Percentiles rank a stretch among this genome's conserved stretches.
Conservation (phyloP, 2,888 invertebrate genomes). For the Xylocampa areola region DNA sequence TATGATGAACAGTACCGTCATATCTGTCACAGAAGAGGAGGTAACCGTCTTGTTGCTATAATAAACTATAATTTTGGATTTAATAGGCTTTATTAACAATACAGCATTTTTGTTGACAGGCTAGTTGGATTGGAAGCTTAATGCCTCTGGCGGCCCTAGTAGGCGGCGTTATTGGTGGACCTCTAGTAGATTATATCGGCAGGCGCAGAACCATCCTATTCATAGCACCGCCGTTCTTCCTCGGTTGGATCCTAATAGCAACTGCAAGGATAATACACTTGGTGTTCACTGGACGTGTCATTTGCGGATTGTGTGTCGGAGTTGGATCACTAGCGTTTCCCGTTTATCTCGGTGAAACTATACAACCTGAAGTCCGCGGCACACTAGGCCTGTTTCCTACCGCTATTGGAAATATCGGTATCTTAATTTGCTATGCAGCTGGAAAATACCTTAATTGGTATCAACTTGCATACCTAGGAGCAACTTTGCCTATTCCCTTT, state of each 20-base stretch:
- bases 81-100: conserved; percentile 11
- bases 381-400: conserved; percentile 96
- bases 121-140: conserved; percentile 96
- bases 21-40: conserved; percentile 90
- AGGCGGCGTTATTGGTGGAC: conserved; percentile 96
- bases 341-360: conserved; percentile 97
- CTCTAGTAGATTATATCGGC: conserved; percentile 95
- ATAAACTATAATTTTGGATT: conserved; percentile 9
- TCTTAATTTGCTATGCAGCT: conserved; percentile 94
- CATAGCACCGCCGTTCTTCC: conserved; percentile 94
- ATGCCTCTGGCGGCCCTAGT: conserved; percentile 96
- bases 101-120: conserved; percentile 83
- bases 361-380: conserved; percentile 97
- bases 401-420: conserved; percentile 95
- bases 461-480: conserved; percentile 94
- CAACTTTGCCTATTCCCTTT: conserved; percentile 93
- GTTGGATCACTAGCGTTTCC: conserved; percentile 96
- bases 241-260: conserved; percentile 95
- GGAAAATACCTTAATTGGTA: conserved; percentile 96
- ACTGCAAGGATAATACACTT: conserved; percentile 92
- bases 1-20: conserved; percentile 90
- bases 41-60: conserved; percentile 74
- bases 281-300: conserved; percentile 93
- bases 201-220: conserved; percentile 94
- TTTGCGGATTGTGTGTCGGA: conserved; percentile 97